Conservation (phyloP, 2,113 vertebrate genomes). For the Pseudopipra pipra region DNA sequence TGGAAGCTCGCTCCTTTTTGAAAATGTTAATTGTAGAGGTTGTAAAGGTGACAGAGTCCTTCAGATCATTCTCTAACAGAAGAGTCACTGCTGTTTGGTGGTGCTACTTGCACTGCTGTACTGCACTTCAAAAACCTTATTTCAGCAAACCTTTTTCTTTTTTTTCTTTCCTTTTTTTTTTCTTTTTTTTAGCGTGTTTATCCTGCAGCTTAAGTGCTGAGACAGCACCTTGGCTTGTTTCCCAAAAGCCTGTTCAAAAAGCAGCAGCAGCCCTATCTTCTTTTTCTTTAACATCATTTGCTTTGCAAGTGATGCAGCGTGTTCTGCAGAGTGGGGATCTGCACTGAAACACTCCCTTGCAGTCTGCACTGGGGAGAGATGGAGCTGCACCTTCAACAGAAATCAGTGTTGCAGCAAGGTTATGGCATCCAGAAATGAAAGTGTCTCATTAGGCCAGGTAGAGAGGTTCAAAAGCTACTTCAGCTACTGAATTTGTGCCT, state of each 20-base stretch:
- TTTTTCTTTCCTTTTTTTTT: not conserved
- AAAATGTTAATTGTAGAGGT: not conserved
- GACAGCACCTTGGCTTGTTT: slow-evolving; percentile 71
- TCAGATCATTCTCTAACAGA: not conserved
- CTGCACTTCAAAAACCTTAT: slow-evolving; percentile 1
- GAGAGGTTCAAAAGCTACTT: not conserved
- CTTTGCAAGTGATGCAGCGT: slow-evolving; percentile 71
- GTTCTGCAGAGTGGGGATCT: slow-evolving; percentile 77
- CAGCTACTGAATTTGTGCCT: slow-evolving; percentile 65
- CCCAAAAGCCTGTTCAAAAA: slow-evolving; percentile 59
- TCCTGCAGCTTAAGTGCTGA: slow-evolving; percentile 72
- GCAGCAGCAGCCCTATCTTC: slow-evolving; percentile 37
- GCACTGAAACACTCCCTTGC: slow-evolving; percentile 74
- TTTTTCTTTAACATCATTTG: slow-evolving; percentile 40
- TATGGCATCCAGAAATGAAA: slow-evolving; percentile 54
- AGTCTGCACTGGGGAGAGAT: slow-evolving; percentile 72
- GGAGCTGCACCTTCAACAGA: slow-evolving; percentile 60
- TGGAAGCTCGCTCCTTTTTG: not conserved
- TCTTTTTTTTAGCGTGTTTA: not conserved
- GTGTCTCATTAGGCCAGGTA: slow-evolving; percentile 21
- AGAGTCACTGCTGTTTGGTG: not conserved
- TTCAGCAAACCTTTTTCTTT: not conserved
- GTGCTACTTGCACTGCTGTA: not conserved
- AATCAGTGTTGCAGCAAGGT: slow-evolving; percentile 75
- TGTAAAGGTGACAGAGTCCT: not conserved